phyloP scores from a whole-genome alignment of 2,888 invertebrate species.

The Caenorhabditis sulstoni region DNA sequence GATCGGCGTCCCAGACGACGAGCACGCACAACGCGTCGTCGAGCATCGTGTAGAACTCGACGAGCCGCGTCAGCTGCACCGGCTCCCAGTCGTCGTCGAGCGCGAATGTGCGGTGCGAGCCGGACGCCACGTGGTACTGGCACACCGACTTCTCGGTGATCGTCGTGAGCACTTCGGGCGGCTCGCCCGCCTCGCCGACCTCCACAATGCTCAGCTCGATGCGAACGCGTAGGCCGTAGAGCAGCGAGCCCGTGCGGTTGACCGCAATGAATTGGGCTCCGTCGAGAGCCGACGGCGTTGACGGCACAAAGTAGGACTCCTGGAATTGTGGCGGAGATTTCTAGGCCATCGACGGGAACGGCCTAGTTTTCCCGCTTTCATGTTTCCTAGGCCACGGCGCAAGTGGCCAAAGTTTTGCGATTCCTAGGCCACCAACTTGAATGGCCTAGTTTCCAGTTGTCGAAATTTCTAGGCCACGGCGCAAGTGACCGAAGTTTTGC shows the following conservation, averaged over 20 bases:
- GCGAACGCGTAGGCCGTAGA: constrained; percentile 33
- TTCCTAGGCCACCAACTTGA: too few relatives aligned
- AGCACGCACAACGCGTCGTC: constrained; percentile 31
- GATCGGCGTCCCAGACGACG: constrained; percentile 28
- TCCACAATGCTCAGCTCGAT: constrained; percentile 33
- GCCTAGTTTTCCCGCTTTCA: too few relatives aligned
- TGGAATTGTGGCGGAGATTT: too few relatives aligned
- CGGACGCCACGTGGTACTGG: constrained; percentile 52
- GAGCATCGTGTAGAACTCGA: constrained; percentile 32
- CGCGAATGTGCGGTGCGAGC: constrained; percentile 14
- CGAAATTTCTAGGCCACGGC: too few relatives aligned
- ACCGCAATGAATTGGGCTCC: constrained; percentile 43
- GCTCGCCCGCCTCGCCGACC: constrained; percentile 3
- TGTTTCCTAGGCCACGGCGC: too few relatives aligned
- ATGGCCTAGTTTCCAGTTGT: too few relatives aligned
- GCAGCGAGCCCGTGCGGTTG: constrained; percentile 12
- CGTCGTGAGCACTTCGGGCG: constrained; percentile 36
- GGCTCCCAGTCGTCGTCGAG: constrained; percentile 35
- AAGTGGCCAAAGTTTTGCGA: too few relatives aligned
- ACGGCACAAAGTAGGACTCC: constrained; percentile 42
- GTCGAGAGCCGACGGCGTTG: constrained; percentile 22
- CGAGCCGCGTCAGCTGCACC: constrained; percentile 19
- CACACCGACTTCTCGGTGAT: constrained; percentile 28
- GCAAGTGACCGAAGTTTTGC: too few relatives aligned
- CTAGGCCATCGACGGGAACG: too few relatives aligned